Conservation (phyloP, 2,113 vertebrate genomes). For the Sinocyclocheilus rhinocerous region DNA sequence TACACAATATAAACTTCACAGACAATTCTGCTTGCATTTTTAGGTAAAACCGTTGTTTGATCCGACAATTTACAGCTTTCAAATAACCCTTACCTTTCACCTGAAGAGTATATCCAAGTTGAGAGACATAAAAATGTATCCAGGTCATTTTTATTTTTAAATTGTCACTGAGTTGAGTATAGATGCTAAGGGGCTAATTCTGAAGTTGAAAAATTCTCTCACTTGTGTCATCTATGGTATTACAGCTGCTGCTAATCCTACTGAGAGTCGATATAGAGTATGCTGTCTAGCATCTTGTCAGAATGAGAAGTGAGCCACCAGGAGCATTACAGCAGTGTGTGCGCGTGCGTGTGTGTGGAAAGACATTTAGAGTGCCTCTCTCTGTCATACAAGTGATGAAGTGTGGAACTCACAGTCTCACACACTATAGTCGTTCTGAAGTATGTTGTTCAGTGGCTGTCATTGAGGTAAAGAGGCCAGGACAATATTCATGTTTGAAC, state of each 20-base stretch:
- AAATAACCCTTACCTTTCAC: too few species aligned
- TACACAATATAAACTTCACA: not conserved
- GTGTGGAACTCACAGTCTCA: conserved; percentile 45
- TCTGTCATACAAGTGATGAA: conserved; percentile 54
- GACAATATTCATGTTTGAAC: conserved; percentile 21
- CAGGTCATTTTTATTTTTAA: conserved; percentile 36
- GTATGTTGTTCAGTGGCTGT: conserved; percentile 40
- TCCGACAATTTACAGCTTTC: too few species aligned
- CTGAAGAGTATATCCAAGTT: not conserved
- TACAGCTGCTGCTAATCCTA: conserved; percentile 39
- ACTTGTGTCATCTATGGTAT: conserved; percentile 24
- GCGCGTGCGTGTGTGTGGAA: conserved; percentile 27
- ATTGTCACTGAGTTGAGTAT: conserved; percentile 24
- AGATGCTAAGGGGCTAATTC: conserved; percentile 42
- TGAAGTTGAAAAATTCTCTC: conserved; percentile 36
- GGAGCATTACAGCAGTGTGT: conserved; percentile 22
- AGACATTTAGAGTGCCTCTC: conserved; percentile 52
- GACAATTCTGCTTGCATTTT: not conserved
- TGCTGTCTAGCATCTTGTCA: conserved; percentile 46
- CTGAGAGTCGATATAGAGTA: conserved; percentile 48
- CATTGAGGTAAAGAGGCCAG: conserved; percentile 14
- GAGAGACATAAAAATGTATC: conserved; percentile 11
- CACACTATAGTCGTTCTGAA: conserved; percentile 28
- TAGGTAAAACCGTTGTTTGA: too few species aligned
- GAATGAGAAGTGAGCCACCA: conserved; percentile 40